A percentile compares a stretch with the other conserved stretches of the same genome.
phyloP scores from a whole-genome alignment of 2,113 vertebrate genomes.

The Xenopus laevis region DNA sequence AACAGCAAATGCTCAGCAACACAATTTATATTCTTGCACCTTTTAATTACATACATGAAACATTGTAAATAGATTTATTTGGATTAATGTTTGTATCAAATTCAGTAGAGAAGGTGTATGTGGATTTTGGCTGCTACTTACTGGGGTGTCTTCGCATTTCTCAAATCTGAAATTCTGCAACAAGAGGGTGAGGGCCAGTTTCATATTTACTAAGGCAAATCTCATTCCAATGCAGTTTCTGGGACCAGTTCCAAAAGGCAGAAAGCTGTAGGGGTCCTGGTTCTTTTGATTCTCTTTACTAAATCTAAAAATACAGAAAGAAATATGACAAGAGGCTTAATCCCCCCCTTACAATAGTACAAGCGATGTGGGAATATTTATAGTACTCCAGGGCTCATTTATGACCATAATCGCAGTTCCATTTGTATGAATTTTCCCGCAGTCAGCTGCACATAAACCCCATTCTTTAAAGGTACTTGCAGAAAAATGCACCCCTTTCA shows the following conservation, averaged over 20 bases:
- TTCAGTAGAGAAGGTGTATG: no score
- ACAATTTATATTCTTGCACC: neutral
- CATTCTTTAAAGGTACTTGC: no score
- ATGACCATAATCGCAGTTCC: no score
- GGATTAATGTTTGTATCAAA: rapidly evolving
- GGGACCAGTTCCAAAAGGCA: slow-evolving; percentile 80
- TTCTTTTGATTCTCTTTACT: slow-evolving; percentile 69
- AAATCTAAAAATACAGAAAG: slow-evolving; percentile 62
- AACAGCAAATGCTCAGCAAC: no score
- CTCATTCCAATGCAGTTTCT: slow-evolving; percentile 82
- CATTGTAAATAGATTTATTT: rapidly evolving
- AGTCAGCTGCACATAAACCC: no score
- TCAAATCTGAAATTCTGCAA: slow-evolving; percentile 72
- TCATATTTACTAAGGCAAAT: slow-evolving; percentile 72
- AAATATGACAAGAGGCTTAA: neutral
- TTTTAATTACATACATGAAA: rapidly evolving
- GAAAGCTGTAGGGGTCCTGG: slow-evolving; percentile 62
- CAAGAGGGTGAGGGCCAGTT: slow-evolving; percentile 59
- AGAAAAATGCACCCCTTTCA: no score
- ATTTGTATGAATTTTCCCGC: no score
- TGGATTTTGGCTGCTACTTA: slow-evolving; percentile 47
- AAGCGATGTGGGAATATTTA: no score
- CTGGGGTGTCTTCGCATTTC: slow-evolving; percentile 75
- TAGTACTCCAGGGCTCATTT: no score
- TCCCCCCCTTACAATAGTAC: no score